A percentile compares a stretch with the other conserved stretches of the same genome.
Evolutionary conservation across 2,888 invertebrate species (phyloP).

Genomic region (Microchrysa polita): DNA sequence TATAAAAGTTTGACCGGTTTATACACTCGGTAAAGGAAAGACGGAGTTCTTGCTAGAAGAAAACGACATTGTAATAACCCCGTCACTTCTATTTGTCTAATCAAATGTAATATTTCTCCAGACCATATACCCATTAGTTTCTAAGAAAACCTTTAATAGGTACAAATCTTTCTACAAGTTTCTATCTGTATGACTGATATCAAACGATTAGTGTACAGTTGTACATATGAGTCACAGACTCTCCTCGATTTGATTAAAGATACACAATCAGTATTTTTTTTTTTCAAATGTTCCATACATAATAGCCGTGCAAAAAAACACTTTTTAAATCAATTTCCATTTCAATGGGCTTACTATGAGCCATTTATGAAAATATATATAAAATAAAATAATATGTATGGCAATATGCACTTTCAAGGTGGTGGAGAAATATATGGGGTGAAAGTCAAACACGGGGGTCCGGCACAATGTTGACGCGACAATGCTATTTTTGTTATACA

Average conservation of each 20-base stretch:
- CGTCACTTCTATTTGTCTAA: too few species aligned
- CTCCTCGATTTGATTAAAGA: not conserved
- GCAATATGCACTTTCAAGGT: not conserved
- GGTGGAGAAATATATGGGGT: not conserved
- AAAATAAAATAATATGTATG: not conserved
- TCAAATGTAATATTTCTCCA: too few species aligned
- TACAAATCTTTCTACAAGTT: not conserved
- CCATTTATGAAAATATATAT: constrained; percentile 1
- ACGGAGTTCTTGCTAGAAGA: too few species aligned
- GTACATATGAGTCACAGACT: not conserved
- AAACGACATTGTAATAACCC: too few species aligned
- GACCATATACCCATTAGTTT: too few species aligned
- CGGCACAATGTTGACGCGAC: not conserved
- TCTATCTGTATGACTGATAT: not conserved
- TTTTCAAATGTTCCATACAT: not conserved
- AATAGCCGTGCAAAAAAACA: not conserved
- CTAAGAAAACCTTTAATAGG: too few species aligned
- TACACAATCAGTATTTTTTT: not conserved
- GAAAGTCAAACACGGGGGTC: constrained; percentile 23
- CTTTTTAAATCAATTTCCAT: constrained; percentile 19
- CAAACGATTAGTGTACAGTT: not conserved
- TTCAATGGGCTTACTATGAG: constrained; percentile 8
- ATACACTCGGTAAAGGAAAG: too few species aligned
- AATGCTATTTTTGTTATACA: too few species aligned
- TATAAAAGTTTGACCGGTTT: too few species aligned